Conservation (phyloP, 1,140 invertebrate species). For the Neodiprion lecontei region DNA sequence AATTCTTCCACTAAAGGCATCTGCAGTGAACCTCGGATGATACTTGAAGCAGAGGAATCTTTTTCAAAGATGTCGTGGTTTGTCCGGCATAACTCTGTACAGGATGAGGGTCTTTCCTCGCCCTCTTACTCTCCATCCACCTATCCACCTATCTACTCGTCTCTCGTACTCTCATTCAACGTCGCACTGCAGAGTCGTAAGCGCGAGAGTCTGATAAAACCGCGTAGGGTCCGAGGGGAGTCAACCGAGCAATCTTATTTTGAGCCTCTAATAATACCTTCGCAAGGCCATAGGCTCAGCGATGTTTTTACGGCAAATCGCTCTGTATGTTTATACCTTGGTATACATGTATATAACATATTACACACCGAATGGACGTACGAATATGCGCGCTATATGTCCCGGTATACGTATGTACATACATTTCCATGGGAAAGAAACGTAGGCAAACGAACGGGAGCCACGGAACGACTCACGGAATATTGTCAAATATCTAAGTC, state of each 20-base stretch:
- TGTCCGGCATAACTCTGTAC: too few relatives aligned
- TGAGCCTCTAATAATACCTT: conserved; percentile 40
- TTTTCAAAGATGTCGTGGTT: too few relatives aligned
- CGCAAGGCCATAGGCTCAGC: background rate
- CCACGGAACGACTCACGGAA: background rate
- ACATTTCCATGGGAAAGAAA: background rate
- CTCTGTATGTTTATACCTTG: conserved; percentile 15
- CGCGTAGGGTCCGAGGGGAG: background rate
- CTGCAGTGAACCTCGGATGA: too few relatives aligned
- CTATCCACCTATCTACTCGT: background rate
- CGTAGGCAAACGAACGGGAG: background rate
- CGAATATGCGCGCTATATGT: too few relatives aligned
- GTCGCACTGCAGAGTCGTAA: too few relatives aligned
- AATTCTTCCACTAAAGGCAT: too few relatives aligned
- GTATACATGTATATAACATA: background rate
- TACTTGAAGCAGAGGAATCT: too few relatives aligned
- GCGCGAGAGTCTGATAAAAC: background rate
- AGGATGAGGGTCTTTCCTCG: background rate
- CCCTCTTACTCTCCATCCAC: background rate
- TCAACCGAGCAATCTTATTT: conserved; percentile 33
- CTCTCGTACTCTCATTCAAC: background rate
- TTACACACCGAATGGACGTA: too few relatives aligned
- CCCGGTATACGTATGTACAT: too few relatives aligned
- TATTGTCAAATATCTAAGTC: too few relatives aligned
- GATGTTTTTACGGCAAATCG: conserved; percentile 20